Evolutionary conservation across 2,888 invertebrate species (phyloP).

Genomic region (Vanessa cardui): DNA sequence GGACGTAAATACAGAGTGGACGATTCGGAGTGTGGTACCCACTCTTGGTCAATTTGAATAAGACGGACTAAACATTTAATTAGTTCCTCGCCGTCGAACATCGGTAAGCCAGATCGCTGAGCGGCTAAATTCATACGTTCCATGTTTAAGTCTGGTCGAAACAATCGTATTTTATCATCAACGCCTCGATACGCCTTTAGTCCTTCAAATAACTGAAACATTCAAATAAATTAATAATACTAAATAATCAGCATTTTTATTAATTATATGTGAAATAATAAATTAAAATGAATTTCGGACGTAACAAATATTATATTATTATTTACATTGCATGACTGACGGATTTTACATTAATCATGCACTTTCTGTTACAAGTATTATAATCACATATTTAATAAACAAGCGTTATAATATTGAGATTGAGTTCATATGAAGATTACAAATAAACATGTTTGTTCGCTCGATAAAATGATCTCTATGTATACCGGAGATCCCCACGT

Average conservation of each 20-base stretch:
- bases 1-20: slow-evolving; percentile 98
- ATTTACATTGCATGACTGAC: background rate
- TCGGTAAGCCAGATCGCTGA: slow-evolving; percentile 91
- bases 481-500: slow-evolving; percentile 50
- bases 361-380: background rate
- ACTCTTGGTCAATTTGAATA: slow-evolving; percentile 96
- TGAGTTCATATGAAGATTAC: background rate
- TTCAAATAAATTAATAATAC: background rate
- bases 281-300: background rate
- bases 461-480: background rate
- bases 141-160: slow-evolving; percentile 98
- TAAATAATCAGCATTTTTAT: background rate
- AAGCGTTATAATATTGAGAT: slow-evolving; percentile 2
- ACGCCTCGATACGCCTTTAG: slow-evolving; percentile 97
- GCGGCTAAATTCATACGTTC: slow-evolving; percentile 95
- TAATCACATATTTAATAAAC: slow-evolving; percentile 2
- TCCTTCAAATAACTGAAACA: slow-evolving; percentile 95
- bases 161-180: slow-evolving; percentile 95
- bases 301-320: background rate
- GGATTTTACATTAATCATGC: background rate
- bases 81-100: slow-evolving; percentile 93
- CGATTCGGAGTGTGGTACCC: slow-evolving; percentile 96
- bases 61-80: slow-evolving; percentile 92
- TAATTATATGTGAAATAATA: too few relatives aligned
- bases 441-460: slow-evolving; percentile 7